A percentile compares a stretch with the other conserved stretches of the same genome.
These are phyloP conservation scores for Sebastes steindachneri DNA, from an alignment of 2,797 vertebrate genomes.

Conservation along the genomic window DNA sequence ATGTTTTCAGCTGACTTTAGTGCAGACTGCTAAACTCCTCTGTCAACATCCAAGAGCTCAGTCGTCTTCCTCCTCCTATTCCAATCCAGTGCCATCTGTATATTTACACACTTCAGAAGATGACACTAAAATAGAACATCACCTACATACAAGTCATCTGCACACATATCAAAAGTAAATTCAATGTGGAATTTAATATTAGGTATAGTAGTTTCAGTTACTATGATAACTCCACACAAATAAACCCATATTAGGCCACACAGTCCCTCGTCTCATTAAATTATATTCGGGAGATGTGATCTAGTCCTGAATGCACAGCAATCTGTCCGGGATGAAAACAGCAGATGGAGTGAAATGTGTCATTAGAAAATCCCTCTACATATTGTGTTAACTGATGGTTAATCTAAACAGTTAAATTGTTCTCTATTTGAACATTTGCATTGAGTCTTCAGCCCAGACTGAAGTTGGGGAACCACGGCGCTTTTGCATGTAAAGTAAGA, in stretches of 20 bases:
- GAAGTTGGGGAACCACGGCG: neutral
- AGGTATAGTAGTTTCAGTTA: neutral
- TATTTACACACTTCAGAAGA: slow-evolving; percentile 11
- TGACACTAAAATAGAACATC: neutral
- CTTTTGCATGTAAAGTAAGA: neutral
- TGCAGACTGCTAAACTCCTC: slow-evolving; percentile 5
- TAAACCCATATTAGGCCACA: neutral
- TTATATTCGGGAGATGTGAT: neutral
- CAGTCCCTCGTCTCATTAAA: neutral
- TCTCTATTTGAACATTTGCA: neutral
- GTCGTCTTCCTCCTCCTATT: slow-evolving; percentile 1
- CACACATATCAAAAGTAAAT: neutral
- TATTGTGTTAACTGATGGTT: neutral
- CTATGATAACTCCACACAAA: neutral
- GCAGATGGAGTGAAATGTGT: neutral
- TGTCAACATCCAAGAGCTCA: slow-evolving; percentile 29
- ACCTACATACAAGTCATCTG: neutral
- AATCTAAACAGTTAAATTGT: neutral
- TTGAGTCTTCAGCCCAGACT: neutral
- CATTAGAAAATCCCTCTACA: neutral
- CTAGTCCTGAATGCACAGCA: neutral
- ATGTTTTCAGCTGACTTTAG: slow-evolving; percentile 15
- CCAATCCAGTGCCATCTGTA: neutral
- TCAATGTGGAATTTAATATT: neutral
- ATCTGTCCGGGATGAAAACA: neutral